Base-by-base conservation (phyloP, 2,888 invertebrate genomes). In the Pecten maximus region DNA sequence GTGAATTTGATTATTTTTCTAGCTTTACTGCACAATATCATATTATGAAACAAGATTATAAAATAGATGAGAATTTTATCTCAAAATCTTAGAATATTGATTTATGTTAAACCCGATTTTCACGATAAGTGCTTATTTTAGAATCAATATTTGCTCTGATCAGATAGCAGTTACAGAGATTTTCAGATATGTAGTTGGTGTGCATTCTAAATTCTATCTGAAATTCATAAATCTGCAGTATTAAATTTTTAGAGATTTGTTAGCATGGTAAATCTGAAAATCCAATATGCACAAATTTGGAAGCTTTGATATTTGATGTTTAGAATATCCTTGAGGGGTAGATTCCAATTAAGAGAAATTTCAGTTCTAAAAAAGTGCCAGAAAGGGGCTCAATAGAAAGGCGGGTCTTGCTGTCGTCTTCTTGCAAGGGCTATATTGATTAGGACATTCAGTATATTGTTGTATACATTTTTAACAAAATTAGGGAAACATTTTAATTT, bases 111-210 rank as follows among this genome's bases (percentile, higher is more conserved):
- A 74, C 35, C 8, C 16, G 74, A 74, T 74, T 28, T 74, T 74
- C 35, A 35, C 10, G 74, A 74, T 74, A 74, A 28, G 74, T 28
- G 35, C 35, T 60, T 74, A 74, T 74, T 74, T 74, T 74, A 74
- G 74, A 35, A 74, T 74, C 74, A 74, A 74, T 74, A 74, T 74
- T 74, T 35, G 74, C 74, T 35, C 10, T 35, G 74, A 74, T 74
- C 28, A 74, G 74, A 74, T 35, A 10, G 28, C 35, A 74, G 74
- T 74, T 54, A 35, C 15, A 23, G 74, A 74, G 74, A 74, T 74
- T 35, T 35, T 35, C 35, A 74, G 74, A 74, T 74, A 35, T 74
- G 35, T 6, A 74, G 4, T 74, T 50, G n/a, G 60, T 74, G 35
- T 35, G 15, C 74, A 35, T 74, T 35, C 28, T 74, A 74, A 35